Base-by-base conservation (phyloP, 2,888 invertebrate species). In the Parnassius mnemosyne region DNA sequence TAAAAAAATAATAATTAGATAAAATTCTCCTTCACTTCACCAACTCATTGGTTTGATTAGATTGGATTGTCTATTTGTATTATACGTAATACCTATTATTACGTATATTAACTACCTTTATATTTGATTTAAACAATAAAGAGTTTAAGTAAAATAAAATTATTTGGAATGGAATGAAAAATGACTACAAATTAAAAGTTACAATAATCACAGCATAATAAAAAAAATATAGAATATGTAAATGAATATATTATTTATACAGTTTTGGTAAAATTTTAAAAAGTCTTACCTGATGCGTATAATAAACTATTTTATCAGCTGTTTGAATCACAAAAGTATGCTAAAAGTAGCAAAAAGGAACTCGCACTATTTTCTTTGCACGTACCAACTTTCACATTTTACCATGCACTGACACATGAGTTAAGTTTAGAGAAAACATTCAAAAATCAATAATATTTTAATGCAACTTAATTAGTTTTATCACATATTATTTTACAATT, bases 331-430 rank as follows among this genome's bases (percentile, higher is more conserved):
- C 69, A 69, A 71, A 71, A 68, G 70, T 74, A 67, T 71, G 69
- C 69, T 71, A 69, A 64, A 70, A 66, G 66, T 68, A 60, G 65
- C 62, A 69, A 71, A 74, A 72, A 68, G 68, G 65, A 62, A 60
- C 66, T 67, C 10, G 64, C 76, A 75, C 74, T 74, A 67, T 69
- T 74, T 71, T 68, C 63, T 68, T 69, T 59, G 53, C 59, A 68
- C 65, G 66, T 66, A 72, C 71, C 61, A 69, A 88, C 87, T 88
- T 88, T 88, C 87, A 87, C 88, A 84, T 83, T 84, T 78, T 74
- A 74, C 66, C 76, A 65, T 66, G 75, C 77, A 81, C 79, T 63
- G 54, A 63, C 65, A 71, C 70, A 69, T 64, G 59, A 71, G 70
- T 70, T 75, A 69, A 69, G 72, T 65, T 69, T 73, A 52, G 53